Evolutionary conservation across 2,797 vertebrate genomes (phyloP).

Genomic region (Gephyroberyx darwinii): DNA sequence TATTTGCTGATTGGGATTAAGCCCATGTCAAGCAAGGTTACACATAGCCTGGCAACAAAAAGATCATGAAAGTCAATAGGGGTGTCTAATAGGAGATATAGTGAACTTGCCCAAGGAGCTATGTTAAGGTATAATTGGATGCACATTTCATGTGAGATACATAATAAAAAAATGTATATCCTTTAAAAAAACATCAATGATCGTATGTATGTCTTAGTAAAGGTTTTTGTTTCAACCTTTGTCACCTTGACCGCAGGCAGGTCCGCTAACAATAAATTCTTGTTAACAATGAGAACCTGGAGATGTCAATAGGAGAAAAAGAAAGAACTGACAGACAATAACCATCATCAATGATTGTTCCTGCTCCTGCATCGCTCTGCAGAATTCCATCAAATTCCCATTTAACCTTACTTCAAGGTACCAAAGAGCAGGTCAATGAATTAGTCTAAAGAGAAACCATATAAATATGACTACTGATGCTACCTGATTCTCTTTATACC

Average conservation of each 20-base stretch:
- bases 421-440: background rate
- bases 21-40: background rate
- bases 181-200: background rate
- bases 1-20: background rate
- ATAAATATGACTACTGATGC: no score
- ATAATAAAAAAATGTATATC: background rate
- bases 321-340: no score
- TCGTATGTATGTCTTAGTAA: no score
- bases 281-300: background rate
- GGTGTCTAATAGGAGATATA: background rate
- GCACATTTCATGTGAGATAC: background rate
- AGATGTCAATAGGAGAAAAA: background rate
- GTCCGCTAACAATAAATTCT: background rate
- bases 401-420: background rate
- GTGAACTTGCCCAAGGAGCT: background rate
- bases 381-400: background rate
- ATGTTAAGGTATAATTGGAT: conserved; percentile 10
- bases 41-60: conserved; percentile 14
- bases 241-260: background rate
- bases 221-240: background rate
- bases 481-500: no score
- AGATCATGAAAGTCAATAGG: background rate
- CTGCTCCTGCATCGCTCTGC: no score
- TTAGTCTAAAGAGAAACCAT: background rate
- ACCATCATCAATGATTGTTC: no score